Evolutionary conservation across 1,140 invertebrate species (phyloP).

Genomic region (Melitaea cinxia): DNA sequence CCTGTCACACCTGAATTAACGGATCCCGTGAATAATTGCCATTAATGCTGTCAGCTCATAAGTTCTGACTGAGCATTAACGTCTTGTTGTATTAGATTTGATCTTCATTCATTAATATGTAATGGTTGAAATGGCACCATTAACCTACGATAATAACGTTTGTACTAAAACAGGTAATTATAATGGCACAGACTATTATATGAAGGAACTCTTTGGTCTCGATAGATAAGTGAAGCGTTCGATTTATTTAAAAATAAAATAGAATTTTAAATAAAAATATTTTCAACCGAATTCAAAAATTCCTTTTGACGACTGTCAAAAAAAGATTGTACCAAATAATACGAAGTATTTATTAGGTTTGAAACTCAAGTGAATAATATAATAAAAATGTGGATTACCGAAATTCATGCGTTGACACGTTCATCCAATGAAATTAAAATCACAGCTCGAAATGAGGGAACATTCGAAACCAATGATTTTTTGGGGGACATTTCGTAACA

Average conservation of each 20-base stretch:
- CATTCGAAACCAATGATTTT: slow-evolving; percentile 7
- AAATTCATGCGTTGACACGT: slow-evolving; percentile 54
- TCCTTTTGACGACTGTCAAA: too few species aligned
- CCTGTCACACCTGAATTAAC: slow-evolving; percentile 54
- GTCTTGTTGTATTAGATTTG: slow-evolving; percentile 57
- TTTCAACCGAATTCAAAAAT: too few species aligned
- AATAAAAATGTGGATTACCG: slow-evolving; percentile 28
- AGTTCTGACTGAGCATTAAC: slow-evolving; percentile 54
- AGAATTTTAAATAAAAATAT: too few species aligned
- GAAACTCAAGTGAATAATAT: slow-evolving; percentile 1
- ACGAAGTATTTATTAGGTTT: slow-evolving; percentile 21
- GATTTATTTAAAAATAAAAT: too few species aligned
- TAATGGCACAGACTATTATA: neutral
- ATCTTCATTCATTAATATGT: slow-evolving; percentile 51
- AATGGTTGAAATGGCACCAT: slow-evolving; percentile 31
- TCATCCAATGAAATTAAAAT: slow-evolving; percentile 28
- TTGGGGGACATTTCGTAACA: slow-evolving; percentile 1
- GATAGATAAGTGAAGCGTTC: too few species aligned
- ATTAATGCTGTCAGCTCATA: slow-evolving; percentile 53
- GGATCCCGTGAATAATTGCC: slow-evolving; percentile 57
- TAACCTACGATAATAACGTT: neutral
- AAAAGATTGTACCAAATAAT: slow-evolving; percentile 4
- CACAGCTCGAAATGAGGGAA: slow-evolving; percentile 27
- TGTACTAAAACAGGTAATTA: neutral
- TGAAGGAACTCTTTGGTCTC: too few species aligned